Evolutionary conservation across 2,888 invertebrate species (phyloP).

Genomic region (Scaptomyza caliginosa): DNA sequence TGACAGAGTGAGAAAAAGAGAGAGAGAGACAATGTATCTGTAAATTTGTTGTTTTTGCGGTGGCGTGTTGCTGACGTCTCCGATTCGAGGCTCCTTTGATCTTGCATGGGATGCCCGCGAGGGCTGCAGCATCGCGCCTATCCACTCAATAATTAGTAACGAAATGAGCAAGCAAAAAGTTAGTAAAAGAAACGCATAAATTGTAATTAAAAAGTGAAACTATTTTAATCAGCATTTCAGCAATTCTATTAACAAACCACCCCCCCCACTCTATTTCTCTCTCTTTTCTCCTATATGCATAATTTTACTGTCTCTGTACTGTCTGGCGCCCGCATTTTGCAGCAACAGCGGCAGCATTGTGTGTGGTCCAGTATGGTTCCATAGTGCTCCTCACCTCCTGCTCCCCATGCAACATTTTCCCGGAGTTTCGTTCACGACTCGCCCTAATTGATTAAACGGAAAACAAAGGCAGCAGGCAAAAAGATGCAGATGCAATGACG

Average conservation of each 20-base stretch:
- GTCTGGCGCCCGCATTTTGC: constrained; percentile 60
- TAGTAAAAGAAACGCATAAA: constrained; percentile 55
- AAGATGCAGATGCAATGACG: constrained; percentile 30
- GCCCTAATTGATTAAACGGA: constrained; percentile 73
- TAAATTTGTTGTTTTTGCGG: constrained; percentile 42
- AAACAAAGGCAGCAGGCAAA: constrained; percentile 57
- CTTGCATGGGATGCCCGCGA: constrained; percentile 35
- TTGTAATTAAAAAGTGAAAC: constrained; percentile 78
- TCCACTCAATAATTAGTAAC: constrained; percentile 63
- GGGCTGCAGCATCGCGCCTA: constrained; percentile 2
- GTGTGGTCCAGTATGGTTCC: constrained; percentile 58
- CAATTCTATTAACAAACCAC: constrained; percentile 66
- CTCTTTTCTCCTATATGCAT: not conserved
- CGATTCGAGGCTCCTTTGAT: constrained; percentile 64
- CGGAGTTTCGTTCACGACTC: constrained; percentile 29
- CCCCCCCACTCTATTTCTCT: not conserved
- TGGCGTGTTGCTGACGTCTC: constrained; percentile 48
- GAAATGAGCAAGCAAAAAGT: constrained; percentile 37
- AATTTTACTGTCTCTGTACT: not conserved
- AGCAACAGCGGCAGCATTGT: constrained; percentile 21
- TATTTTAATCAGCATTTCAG: constrained; percentile 77
- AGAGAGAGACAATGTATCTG: constrained; percentile 59
- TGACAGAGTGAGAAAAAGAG: not conserved
- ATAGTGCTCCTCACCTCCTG: constrained; percentile 2
- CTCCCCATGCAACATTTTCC: not conserved